Percentiles rank a stretch among this genome's conserved stretches.
phyloP scores from a whole-genome alignment of 2,797 vertebrate genomes.

The Dallia pectoralis region DNA sequence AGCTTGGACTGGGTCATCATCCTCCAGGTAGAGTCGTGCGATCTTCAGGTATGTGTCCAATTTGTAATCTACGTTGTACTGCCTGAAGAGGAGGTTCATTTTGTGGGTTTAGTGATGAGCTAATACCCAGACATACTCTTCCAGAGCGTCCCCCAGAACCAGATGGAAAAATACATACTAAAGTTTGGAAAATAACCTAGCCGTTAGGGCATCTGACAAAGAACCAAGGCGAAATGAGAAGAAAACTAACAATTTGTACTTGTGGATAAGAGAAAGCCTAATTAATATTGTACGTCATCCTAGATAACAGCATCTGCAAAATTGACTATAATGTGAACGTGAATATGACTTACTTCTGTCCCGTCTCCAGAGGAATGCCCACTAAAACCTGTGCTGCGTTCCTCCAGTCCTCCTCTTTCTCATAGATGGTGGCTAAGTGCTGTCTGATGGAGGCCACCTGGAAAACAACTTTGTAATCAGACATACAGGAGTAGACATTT shows the following conservation, averaged over 20 bases:
- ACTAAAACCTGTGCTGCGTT: conserved; percentile 97
- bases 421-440: conserved; percentile 96
- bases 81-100: conserved; percentile 69
- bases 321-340: no score
- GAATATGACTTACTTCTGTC: conserved; percentile 86
- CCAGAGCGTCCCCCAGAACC: not conserved
- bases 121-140: not conserved
- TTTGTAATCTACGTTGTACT: conserved; percentile 98
- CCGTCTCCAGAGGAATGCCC: conserved; percentile 96
- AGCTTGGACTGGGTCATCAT: conserved; percentile 96
- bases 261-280: no score
- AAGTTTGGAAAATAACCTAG: no score
- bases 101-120: not conserved
- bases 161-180: not conserved
- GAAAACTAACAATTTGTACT: no score
- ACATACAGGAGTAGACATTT: not conserved
- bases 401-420: conserved; percentile 98
- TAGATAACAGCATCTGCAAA: no score
- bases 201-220: no score
- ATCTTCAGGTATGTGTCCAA: conserved; percentile 98
- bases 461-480: conserved; percentile 5
- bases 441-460: conserved; percentile 99
- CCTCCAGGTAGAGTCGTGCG: conserved; percentile 93
- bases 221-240: no score
- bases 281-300: no score